A percentile compares a stretch with the other conserved stretches of the same genome.
phyloP scores from a whole-genome alignment of 2,113 vertebrate species.

The Cheirogaleus medius region DNA sequence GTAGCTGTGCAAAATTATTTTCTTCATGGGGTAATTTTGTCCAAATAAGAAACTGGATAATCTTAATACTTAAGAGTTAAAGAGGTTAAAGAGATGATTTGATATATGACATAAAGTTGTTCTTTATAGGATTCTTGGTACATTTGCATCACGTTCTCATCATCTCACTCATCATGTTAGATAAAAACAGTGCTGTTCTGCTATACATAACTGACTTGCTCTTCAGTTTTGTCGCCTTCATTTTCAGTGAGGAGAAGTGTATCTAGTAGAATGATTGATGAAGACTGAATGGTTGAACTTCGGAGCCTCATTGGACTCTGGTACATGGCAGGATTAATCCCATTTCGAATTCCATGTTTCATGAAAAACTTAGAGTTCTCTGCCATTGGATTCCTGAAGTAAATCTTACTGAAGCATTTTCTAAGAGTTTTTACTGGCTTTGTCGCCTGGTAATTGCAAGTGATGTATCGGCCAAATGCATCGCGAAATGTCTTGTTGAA shows the following conservation, averaged over 20 bases:
- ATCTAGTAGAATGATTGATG: conserved; percentile 88
- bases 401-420: conserved; percentile 86
- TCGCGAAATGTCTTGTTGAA: conserved; percentile 98
- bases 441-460: conserved; percentile 90
- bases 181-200: neutral
- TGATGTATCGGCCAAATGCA: conserved; percentile 95
- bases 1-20: conserved; percentile 59
- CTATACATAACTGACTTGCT: conserved; percentile 93
- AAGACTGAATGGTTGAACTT: conserved; percentile 85
- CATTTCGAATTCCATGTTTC: conserved; percentile 92
- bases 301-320: conserved; percentile 89
- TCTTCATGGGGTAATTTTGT: conserved; percentile 33
- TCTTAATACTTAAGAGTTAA: too few relatives aligned
- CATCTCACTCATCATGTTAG: conserved; percentile 25
- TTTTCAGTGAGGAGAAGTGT: conserved; percentile 91
- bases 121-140: conserved; percentile 76
- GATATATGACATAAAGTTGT: conserved; percentile 66
- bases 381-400: conserved; percentile 89
- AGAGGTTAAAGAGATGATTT: conserved; percentile 64
- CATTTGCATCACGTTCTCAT: conserved; percentile 30
- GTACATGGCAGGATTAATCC: conserved; percentile 89
- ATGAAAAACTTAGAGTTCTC: conserved; percentile 94
- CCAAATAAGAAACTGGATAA: conserved; percentile 57
- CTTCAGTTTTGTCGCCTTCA: conserved; percentile 89
- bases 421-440: conserved; percentile 81